A percentile compares a stretch with the other conserved stretches of the same genome.
phyloP scores from a whole-genome alignment of 2,113 vertebrate species.

The Lophotis ruficrista region DNA sequence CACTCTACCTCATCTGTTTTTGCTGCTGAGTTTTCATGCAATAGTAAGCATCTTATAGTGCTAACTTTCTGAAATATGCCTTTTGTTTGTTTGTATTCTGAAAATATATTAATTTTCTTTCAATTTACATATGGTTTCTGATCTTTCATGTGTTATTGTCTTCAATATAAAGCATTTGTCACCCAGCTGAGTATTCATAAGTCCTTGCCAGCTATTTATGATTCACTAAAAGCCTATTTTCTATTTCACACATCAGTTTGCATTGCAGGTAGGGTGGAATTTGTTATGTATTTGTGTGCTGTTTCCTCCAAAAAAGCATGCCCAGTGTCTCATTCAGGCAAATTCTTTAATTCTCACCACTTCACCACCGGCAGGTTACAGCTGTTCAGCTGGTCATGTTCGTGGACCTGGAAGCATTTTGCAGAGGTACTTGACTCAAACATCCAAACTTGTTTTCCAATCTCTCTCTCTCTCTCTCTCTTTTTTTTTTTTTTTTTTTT shows the following conservation, averaged over 20 bases:
- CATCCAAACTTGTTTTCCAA: not conserved
- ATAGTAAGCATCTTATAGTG: not conserved
- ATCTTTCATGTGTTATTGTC: not conserved
- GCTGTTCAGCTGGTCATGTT: not conserved
- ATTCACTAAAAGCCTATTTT: slow-evolving; percentile 26
- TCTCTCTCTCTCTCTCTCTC: not conserved
- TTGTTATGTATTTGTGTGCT: not conserved
- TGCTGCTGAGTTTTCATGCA: slow-evolving; percentile 6
- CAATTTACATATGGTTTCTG: not conserved
- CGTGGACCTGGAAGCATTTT: not conserved
- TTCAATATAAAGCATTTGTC: not conserved
- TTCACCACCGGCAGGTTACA: not conserved
- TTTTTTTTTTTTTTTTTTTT: not conserved
- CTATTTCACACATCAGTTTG: slow-evolving; percentile 19
- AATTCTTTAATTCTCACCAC: not conserved
- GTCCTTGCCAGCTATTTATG: slow-evolving; percentile 13
- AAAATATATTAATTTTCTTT: not conserved
- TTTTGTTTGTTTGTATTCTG: slow-evolving; percentile 18
- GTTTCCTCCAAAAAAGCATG: not conserved
- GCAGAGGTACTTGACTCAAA: not conserved
- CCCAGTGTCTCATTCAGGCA: not conserved
- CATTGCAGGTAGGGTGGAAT: not conserved
- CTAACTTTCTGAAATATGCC: not conserved
- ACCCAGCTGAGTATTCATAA: not conserved
- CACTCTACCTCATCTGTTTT: not conserved